Percentiles rank a stretch among this genome's conserved stretches.
Evolutionary conservation across 2,113 vertebrate genomes (phyloP).

Genomic region (Thermophis baileyi): DNA sequence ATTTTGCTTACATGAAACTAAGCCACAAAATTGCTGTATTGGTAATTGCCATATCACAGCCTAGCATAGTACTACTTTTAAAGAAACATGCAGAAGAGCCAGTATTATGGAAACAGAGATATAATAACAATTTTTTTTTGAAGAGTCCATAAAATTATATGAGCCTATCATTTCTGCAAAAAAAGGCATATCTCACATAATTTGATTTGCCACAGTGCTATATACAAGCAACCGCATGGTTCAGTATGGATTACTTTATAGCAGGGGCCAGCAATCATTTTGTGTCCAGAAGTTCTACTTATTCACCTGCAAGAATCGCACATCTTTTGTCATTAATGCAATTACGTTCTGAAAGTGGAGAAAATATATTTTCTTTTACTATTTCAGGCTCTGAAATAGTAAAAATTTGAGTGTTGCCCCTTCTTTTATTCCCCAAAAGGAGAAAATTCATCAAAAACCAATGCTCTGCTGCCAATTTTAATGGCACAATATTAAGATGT

Average conservation of each 20-base stretch:
- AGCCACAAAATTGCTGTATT: not conserved
- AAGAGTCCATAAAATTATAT: not conserved
- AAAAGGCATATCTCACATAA: not conserved
- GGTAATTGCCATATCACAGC: not conserved
- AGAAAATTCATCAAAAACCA: not conserved
- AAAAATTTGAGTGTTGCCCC: not conserved
- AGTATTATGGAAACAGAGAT: not conserved
- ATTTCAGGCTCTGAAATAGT: no score
- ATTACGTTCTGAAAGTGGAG: no score
- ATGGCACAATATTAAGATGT: not conserved
- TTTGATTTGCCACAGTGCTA: no score
- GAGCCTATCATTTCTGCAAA: not conserved
- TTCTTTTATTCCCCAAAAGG: not conserved
- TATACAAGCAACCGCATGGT: no score
- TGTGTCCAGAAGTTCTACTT: not conserved
- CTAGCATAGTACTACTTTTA: not conserved
- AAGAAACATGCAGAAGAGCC: not conserved
- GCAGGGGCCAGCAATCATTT: not conserved
- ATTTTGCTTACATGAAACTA: not conserved
- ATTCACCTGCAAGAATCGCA: not conserved
- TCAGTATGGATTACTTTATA: not conserved
- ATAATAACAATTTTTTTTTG: not conserved
- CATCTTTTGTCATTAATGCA: no score
- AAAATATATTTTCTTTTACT: no score
- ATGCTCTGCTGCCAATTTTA: not conserved